Base-by-base conservation (phyloP, 2,888 invertebrate genomes). In the Coelogynopora nodosa region DNA sequence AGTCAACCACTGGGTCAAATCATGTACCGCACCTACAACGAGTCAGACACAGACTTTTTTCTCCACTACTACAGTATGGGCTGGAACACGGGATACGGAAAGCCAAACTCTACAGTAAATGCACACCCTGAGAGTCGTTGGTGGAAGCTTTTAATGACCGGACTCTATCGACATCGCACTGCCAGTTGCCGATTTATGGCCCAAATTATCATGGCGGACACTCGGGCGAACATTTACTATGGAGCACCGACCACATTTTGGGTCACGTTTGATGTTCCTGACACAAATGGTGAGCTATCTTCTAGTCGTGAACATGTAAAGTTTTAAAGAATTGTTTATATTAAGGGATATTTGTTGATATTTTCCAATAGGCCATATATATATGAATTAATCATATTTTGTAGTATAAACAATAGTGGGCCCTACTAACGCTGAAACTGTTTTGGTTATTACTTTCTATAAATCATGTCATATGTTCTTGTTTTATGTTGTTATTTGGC, bases 21-120 rank as follows among this genome's bases (percentile, higher is more conserved):
- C 82, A 85, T 89, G 0, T 91, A 91, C 86, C 87, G 87, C 85
- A 90, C 90, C 0, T 91, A 90, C 86, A 89, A 90, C 84, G 90
- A 90, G 84, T 88, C 89, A 23, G 90, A 90, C 87, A 88, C 89
- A 67, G 82, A 88, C 30, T 90, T 90, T 89, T 89, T 89, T 67
- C 88, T 87, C 29, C 82, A 88, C 86, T 90, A 90, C 86, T 88
- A 89, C 81, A 86, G 49, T 29, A 30, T 26, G 0, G 27, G 13
- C 26, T 90, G 90, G 86, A 88, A 89, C 67, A 88, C 87, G 5
- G 90, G 90, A 0, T 90, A 90, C 84, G 89, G 89, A 82, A 91
- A 91, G 87, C 89, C 89, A 10, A 90, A 90, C 87, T 89, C 89
- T n/a, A 90, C 90, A 0, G 49, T 31, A 1, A 89, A 89, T 87